These are phyloP conservation scores for Anarsia innoxiella DNA, from an alignment of 2,888 invertebrate species.

Conservation along the genomic window DNA sequence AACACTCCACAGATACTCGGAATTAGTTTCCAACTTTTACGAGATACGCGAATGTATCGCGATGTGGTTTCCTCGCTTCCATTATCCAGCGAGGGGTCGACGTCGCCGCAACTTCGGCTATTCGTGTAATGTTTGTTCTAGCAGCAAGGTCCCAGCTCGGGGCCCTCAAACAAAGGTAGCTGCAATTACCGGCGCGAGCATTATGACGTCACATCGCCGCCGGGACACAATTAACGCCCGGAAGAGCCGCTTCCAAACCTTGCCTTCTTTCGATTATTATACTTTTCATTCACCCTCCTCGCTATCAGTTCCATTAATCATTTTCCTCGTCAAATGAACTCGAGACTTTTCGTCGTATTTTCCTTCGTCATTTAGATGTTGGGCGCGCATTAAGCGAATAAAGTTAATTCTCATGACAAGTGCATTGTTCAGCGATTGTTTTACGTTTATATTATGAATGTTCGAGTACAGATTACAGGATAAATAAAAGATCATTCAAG, in stretches of 20 bases:
- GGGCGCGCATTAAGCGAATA: slow-evolving; percentile 5
- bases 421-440: not conserved
- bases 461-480: too few relatives aligned
- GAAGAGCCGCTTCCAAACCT: slow-evolving; percentile 6
- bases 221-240: slow-evolving; percentile 12
- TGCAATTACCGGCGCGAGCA: slow-evolving; percentile 11
- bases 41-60: not conserved
- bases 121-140: too few relatives aligned
- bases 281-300: too few relatives aligned
- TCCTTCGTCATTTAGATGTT: slow-evolving; percentile 5
- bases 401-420: not conserved
- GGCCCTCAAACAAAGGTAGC: too few relatives aligned
- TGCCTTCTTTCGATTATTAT: slow-evolving; percentile 12
- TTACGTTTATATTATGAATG: too few relatives aligned
- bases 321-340: slow-evolving; percentile 10
- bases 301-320: slow-evolving; percentile 8
- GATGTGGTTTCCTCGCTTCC: too few relatives aligned
- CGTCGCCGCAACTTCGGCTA: too few relatives aligned
- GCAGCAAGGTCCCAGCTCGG: too few relatives aligned
- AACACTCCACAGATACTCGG: not conserved
- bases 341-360: slow-evolving; percentile 5
- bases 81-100: too few relatives aligned
- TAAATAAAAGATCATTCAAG: too few relatives aligned
- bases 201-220: slow-evolving; percentile 10
- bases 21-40: not conserved